Evolutionary conservation across 2,888 invertebrate species (phyloP), one percentile per base, ranked within the genome.

Genomic region (Toxonevra muliebris): DNA sequence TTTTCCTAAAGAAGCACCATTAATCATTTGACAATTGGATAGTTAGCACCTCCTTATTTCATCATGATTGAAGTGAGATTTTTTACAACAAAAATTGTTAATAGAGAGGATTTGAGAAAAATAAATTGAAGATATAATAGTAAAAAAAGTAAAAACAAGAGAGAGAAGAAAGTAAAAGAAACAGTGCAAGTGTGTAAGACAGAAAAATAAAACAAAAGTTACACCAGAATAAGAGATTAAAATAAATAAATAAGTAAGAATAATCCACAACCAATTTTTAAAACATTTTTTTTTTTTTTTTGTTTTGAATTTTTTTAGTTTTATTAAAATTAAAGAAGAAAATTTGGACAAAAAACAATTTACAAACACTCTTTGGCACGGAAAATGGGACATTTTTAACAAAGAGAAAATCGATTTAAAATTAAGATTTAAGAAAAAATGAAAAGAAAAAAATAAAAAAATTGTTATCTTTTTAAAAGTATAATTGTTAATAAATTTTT

Each of bases 201-300:
- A 5, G 1, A 45, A n/a, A 43, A 63, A 54, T 15, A 55, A 41
- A 55, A 48, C 57, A 57, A 57, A 40, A n/a, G 41, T 50, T 45
- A 48, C 48, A 63, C 45, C 48, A 48, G 48, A 40, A 41, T 17
- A 13, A n/a, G 50, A 19, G 11, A 9, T 19, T 15, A 63, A 43
- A 45, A 45, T 41, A 42, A 20, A 63, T 13, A 41, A 13, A 40
- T 64, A 48, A 15, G 45, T 64, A 48, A 15, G 45, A 30, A 64
- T 57, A 52, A 45, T 63, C 55, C 55, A 55, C 48, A 63, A 63
- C 63, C 54, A 41, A 64, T 55, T 45, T 45, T 54, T 54, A 1
- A 64, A 64, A 61, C 53, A 64, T 67, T 66, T 65, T 69, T 52
- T 58, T 65, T 69, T 52, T 58, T 62, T 61, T 67, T 66, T 59